A percentile compares a stretch with the other conserved stretches of the same genome.
These are phyloP conservation scores for Siniperca scherzeri DNA, from an alignment of 2,797 vertebrate genomes.

Conservation along the genomic window DNA sequence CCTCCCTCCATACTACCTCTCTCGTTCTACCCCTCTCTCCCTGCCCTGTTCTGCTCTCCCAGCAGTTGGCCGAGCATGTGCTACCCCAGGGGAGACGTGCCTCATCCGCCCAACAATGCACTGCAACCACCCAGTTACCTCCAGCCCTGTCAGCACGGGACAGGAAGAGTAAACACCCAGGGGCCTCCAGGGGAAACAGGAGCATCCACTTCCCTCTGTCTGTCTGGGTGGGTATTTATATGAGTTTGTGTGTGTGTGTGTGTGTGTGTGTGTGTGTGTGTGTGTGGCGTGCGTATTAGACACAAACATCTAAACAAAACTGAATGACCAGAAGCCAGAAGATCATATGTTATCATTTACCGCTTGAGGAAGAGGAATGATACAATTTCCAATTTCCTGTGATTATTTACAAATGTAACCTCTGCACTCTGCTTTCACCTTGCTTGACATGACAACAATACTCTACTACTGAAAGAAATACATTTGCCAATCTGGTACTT, in stretches of 20 bases:
- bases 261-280: neutral
- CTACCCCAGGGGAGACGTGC: constrained; percentile 50
- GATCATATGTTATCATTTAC: constrained; percentile 72
- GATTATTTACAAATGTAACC: constrained; percentile 61
- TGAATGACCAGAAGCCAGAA: constrained; percentile 62
- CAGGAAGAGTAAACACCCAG: constrained; percentile 70
- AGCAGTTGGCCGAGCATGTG: constrained; percentile 51
- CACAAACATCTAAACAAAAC: constrained; percentile 42
- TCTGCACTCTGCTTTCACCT: constrained; percentile 48
- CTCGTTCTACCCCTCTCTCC: constrained; percentile 2
- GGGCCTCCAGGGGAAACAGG: constrained; percentile 65
- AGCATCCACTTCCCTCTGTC: constrained; percentile 66
- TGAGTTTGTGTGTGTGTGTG: neutral
- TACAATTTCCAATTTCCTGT: constrained; percentile 77
- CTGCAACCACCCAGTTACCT: constrained; percentile 53
- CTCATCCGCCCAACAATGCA: constrained; percentile 59
- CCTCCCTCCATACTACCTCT: constrained; percentile 8
- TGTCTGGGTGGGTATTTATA: constrained; percentile 37
- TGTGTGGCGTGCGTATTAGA: neutral
- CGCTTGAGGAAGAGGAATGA: constrained; percentile 53
- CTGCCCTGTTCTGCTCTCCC: constrained; percentile 57
- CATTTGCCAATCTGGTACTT: constrained; percentile 16
- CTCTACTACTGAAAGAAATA: constrained; percentile 1
- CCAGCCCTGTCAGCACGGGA: constrained; percentile 70
- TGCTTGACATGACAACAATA: constrained; percentile 9